phyloP scores from a whole-genome alignment of 2,797 vertebrate genomes.

The Melanogrammus aeglefinus region DNA sequence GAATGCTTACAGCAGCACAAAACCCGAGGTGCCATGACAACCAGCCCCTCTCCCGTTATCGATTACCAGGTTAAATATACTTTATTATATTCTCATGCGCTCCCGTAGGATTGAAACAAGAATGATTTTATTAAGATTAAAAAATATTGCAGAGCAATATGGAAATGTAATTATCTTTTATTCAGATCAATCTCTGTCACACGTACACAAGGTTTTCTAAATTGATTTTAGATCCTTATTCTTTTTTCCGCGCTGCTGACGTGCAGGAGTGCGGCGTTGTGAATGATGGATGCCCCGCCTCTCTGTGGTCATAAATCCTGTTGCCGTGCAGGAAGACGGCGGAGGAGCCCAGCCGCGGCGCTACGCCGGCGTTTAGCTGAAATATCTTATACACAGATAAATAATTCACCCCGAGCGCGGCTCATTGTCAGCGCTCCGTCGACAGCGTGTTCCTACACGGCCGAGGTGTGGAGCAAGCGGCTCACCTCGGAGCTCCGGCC shows the following conservation, averaged over 20 bases:
- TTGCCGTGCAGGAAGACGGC: slow-evolving; percentile 43
- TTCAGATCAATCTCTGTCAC: slow-evolving; percentile 40
- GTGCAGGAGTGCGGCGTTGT: slow-evolving; percentile 36
- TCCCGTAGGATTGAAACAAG: not conserved
- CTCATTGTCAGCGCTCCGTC: not conserved
- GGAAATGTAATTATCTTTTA: slow-evolving; percentile 38
- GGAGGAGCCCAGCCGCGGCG: slow-evolving; percentile 60
- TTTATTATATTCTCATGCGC: not conserved
- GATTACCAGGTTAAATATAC: not conserved
- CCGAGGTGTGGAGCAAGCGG: not conserved
- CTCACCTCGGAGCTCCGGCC: too few relatives aligned
- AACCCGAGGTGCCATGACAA: not conserved
- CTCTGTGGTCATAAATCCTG: slow-evolving; percentile 58
- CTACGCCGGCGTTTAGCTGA: slow-evolving; percentile 49
- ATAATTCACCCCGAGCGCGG: slow-evolving; percentile 40
- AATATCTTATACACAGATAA: slow-evolving; percentile 67
- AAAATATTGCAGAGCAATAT: slow-evolving; percentile 19
- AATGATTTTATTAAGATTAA: slow-evolving; percentile 6
- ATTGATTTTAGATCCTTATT: not conserved
- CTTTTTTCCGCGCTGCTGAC: not conserved
- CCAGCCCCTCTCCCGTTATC: not conserved
- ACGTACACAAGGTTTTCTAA: slow-evolving; percentile 36
- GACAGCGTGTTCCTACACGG: not conserved
- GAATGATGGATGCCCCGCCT: slow-evolving; percentile 44
- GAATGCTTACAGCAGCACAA: not conserved